Evolutionary conservation across 2,888 invertebrate genomes (phyloP).

Genomic region (Chouioia cunea): DNA sequence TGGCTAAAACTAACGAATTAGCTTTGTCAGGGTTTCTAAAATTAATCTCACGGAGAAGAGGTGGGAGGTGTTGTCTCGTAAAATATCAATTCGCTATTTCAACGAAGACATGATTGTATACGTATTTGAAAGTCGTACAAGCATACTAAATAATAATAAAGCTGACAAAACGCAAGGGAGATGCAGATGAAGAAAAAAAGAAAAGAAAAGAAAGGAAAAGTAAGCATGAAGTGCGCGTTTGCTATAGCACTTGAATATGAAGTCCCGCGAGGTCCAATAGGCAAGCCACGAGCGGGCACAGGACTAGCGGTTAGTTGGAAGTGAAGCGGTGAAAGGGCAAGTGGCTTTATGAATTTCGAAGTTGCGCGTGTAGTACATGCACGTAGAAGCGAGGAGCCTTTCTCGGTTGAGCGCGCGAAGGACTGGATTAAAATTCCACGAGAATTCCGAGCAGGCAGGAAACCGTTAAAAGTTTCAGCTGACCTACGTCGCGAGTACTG

Average conservation of each 20-base stretch:
- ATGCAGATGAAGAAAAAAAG: slow-evolving; percentile 1
- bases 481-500: slow-evolving; percentile 13
- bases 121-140: too few relatives aligned
- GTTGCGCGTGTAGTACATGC: neutral
- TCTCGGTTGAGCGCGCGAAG: slow-evolving; percentile 22
- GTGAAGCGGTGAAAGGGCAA: neutral
- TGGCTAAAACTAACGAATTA: too few relatives aligned
- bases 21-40: too few relatives aligned
- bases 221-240: too few relatives aligned
- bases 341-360: slow-evolving; percentile 38
- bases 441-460: slow-evolving; percentile 48
- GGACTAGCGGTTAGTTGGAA: slow-evolving; percentile 3
- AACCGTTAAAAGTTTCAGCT: slow-evolving; percentile 49
- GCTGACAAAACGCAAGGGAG: neutral
- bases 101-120: too few relatives aligned
- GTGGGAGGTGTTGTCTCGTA: too few relatives aligned
- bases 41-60: too few relatives aligned
- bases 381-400: neutral
- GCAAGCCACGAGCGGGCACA: neutral
- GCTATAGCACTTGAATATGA: neutral
- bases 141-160: too few relatives aligned
- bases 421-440: slow-evolving; percentile 52
- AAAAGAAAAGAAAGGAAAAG: neutral
- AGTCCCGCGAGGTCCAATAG: slow-evolving; percentile 2
- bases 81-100: too few relatives aligned